phyloP scores from a whole-genome alignment of 2,888 invertebrate species.

The Minunthozetes semirufus region DNA sequence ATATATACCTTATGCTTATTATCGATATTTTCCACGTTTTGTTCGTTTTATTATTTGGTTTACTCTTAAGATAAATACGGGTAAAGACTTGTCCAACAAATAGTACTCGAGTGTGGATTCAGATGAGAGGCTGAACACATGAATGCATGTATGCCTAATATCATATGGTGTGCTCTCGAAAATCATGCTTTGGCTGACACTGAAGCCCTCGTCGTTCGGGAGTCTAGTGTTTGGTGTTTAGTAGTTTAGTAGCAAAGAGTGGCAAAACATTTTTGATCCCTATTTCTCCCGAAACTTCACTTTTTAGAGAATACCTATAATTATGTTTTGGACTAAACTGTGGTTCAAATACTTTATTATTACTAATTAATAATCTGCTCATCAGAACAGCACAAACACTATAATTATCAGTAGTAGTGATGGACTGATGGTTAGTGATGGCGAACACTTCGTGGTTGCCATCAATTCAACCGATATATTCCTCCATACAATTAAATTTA shows the following conservation, averaged over 20 bases:
- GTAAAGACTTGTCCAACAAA: neutral
- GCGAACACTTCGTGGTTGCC: slow-evolving; percentile 24
- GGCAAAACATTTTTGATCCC: slow-evolving; percentile 13
- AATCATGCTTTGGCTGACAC: neutral
- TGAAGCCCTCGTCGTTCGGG: neutral
- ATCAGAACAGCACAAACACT: slow-evolving; percentile 12
- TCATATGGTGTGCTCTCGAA: neutral
- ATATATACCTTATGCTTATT: too few relatives aligned
- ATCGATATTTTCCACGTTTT: neutral
- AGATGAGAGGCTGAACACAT: neutral
- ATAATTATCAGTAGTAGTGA: slow-evolving; percentile 13
- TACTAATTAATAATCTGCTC: slow-evolving; percentile 23
- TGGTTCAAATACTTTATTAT: neutral
- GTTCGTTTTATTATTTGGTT: neutral
- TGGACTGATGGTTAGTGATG: slow-evolving; percentile 24
- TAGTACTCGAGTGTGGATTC: neutral
- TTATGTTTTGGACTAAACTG: slow-evolving; percentile 7
- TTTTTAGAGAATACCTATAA: slow-evolving; percentile 8
- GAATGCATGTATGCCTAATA: neutral
- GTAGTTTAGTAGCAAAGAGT: slow-evolving; percentile 4
- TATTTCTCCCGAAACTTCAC: neutral
- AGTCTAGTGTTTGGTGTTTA: neutral
- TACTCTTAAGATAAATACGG: slow-evolving; percentile 1
- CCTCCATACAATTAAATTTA: neutral
- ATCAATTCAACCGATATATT: neutral